Percentiles rank a stretch among this genome's conserved stretches.
Conservation (phyloP, 2,113 vertebrate genomes). For the Centropristis striata region DNA sequence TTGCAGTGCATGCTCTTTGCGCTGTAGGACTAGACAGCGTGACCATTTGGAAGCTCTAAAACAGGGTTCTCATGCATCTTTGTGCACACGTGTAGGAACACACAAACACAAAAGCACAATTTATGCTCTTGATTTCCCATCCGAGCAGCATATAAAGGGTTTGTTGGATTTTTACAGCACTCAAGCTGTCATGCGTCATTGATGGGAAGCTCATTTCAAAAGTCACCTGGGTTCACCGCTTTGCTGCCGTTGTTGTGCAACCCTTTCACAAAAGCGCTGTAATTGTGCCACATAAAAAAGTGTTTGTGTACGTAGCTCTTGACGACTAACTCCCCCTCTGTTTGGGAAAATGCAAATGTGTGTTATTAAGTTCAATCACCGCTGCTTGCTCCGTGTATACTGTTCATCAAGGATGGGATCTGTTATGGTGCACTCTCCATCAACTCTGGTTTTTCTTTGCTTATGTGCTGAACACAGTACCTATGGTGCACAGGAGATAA, state of each 20-base stretch:
- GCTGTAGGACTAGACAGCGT: background rate
- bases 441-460: conserved; percentile 1
- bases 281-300: conserved; percentile 51
- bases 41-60: conserved; percentile 25
- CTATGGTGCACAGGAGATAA: background rate
- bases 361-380: conserved; percentile 63
- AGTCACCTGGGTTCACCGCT: conserved; percentile 55
- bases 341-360: conserved; percentile 65
- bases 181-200: conserved; percentile 73
- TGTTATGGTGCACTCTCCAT: conserved; percentile 33
- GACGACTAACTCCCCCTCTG: conserved; percentile 45
- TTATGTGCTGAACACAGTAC: conserved; percentile 13
- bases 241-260: conserved; percentile 51
- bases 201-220: conserved; percentile 71
- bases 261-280: conserved; percentile 30
- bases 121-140: conserved; percentile 65
- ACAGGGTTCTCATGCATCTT: conserved; percentile 9
- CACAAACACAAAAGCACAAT: conserved; percentile 36
- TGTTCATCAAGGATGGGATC: conserved; percentile 59
- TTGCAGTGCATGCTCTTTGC: conserved; percentile 9
- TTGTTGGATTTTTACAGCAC: conserved; percentile 69
- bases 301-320: conserved; percentile 36
- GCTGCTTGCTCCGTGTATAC: conserved; percentile 42
- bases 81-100: conserved; percentile 24
- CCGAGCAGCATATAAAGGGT: conserved; percentile 35